Evolutionary conservation across 1,140 invertebrate genomes (phyloP).

Genomic region (Thalassaphorura encarpata): DNA sequence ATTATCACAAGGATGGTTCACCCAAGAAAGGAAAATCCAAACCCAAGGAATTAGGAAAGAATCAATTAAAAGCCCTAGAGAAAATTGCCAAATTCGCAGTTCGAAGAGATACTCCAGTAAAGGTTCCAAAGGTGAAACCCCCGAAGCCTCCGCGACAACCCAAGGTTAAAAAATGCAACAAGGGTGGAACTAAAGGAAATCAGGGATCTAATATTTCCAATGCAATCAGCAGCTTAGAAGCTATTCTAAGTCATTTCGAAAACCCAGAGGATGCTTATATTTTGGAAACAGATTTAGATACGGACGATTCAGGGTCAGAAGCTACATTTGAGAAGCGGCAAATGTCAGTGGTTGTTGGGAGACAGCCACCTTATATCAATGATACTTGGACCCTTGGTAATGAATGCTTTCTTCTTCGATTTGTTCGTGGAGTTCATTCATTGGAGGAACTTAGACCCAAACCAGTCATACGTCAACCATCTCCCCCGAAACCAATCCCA

Average conservation of each 20-base stretch:
- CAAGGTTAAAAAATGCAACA: not conserved
- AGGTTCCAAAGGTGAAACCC: not conserved
- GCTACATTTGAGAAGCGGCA: slow-evolving; percentile 67
- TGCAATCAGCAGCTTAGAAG: slow-evolving; percentile 1
- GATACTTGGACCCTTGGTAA: slow-evolving; percentile 22
- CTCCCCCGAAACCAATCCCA: no score
- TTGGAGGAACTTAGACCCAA: no score
- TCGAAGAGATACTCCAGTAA: no score
- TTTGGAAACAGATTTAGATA: slow-evolving; percentile 68
- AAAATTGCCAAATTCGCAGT: no score
- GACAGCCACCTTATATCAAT: slow-evolving; percentile 7
- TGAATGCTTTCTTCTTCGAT: slow-evolving; percentile 21
- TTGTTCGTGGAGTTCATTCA: slow-evolving; percentile 17
- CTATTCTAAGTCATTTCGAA: slow-evolving; percentile 3
- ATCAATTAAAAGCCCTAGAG: no score
- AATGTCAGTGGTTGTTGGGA: slow-evolving; percentile 13
- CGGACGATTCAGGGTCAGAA: slow-evolving; percentile 68
- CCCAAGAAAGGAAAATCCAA: not conserved
- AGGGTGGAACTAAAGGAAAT: slow-evolving; percentile 8
- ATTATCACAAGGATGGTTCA: no score
- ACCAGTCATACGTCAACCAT: no score
- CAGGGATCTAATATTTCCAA: not conserved
- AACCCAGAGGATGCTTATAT: slow-evolving; percentile 36
- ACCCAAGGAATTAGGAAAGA: no score
- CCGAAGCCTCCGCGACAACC: not conserved